Evolutionary conservation across 2,888 invertebrate genomes (phyloP), one percentile per base, ranked within the genome.

Genomic region (Ophion slaviceki): DNA sequence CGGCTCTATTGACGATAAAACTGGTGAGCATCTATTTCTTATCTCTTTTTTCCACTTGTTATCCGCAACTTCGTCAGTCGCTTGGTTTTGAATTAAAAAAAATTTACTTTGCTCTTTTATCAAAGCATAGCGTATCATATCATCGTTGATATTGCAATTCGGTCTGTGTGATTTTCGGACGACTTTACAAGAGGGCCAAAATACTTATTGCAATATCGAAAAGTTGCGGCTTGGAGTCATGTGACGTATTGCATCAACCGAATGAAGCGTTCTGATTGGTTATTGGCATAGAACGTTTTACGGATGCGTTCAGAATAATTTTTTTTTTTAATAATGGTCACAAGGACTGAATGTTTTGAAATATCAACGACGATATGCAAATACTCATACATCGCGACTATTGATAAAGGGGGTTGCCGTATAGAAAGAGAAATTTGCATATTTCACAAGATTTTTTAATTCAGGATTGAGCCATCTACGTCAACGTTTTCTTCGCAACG

Each of bases 1-100:
- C 86, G 91, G 92, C 64, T 88, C 91, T 81, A 93, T 92, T 87
- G 94, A 94, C 87, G 94, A 94, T 87, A 94, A 94, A 92, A 93
- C 91, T 91, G 93, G 93, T 93, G 82, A 80, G 87, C 14, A 1
- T 14, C 10, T 84, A 59, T 20, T 72, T 74, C 78, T 71, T 45
- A 45, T 70, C n/a, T 24, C n/a, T 36, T 59, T 36, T 36, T n/a
- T 61, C 24, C 10, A 61, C 36, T 8, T 7, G 20, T 36, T 47
- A 14, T 45, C 17, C 40, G 8, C 11, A 59, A 59, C 10, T 36
- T 61, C 24, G 20, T 4, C 20, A 17, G 24, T 61, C 24, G 24
- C 20, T 61, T 61, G 7, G 61, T 24, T 61, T 61, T 24, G 11
- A 17, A 0, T 40, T 40, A 8, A 0, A 53, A 0, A 53, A 1